Base-by-base conservation (phyloP, 2,888 invertebrate genomes). In the Lasius platythorax region DNA sequence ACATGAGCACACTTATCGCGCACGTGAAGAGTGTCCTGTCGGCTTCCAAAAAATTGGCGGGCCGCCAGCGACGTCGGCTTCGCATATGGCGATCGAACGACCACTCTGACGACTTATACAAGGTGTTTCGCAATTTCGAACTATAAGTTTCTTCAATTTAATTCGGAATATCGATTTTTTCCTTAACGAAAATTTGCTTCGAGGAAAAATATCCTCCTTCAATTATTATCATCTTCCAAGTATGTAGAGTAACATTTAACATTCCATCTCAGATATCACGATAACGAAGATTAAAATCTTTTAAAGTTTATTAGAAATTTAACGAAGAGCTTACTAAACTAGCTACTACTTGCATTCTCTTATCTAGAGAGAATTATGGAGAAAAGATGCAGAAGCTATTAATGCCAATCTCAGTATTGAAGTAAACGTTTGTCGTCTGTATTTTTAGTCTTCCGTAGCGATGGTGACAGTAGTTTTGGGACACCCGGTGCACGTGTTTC, bases 1-100 rank as follows among this genome's bases (percentile, higher is more conserved):
- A 78, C 76, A 76, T 67, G 84, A 85, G 89, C 84, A 84, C 87
- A 90, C 87, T 90, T 90, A 88, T 90, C 90, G 89, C 86, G 88
- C 86, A 81, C 82, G 88, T 74, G 76, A 88, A 89, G 88, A 70
- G 85, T 75, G 85, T 75, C 76, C 90, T 85, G 87, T 90, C 89
- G 89, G n/a, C 53, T 53, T 76, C 83, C 81, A 53, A 83, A 83
- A 87, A 90, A 90, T 89, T 90, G 90, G 89, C 90, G 50, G 0
- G 6, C 9, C 70, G 88, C 90, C 91, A 89, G 72, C 58, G 30
- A 43, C 67, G 43, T 53, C n/a, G 63, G 72, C 40, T 23, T 76
- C 85, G 82, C 68, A 61, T 28, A 81, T 68, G 74, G 73, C 58
- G 43, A 79, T 79, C 72, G 72, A 79, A 72, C 58, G 33, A 18